Evolutionary conservation across 2,888 invertebrate genomes (phyloP).

Genomic region (Lypha dubia): DNA sequence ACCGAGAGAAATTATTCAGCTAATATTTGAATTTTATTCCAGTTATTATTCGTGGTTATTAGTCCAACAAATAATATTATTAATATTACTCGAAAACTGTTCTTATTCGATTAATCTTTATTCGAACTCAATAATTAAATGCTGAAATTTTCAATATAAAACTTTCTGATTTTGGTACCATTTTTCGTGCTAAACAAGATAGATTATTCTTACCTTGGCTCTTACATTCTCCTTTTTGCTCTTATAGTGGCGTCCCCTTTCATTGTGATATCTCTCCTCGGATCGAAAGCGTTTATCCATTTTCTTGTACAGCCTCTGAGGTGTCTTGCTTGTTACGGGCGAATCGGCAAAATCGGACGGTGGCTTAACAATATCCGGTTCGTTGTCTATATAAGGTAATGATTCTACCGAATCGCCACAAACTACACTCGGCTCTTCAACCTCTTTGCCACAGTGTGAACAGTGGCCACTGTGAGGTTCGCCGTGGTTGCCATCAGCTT

Average conservation of each 20-base stretch:
- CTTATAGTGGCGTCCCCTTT: conserved; percentile 86
- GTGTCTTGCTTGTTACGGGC: conserved; percentile 86
- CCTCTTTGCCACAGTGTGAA: conserved; percentile 92
- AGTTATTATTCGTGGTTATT: too few species aligned
- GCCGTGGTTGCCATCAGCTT: conserved; percentile 85
- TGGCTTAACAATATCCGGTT: conserved; percentile 91
- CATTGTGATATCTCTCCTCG: conserved; percentile 87
- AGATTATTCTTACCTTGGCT: conserved; percentile 86
- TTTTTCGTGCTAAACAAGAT: not conserved
- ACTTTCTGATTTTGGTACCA: not conserved
- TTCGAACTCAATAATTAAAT: too few species aligned
- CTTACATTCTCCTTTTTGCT: conserved; percentile 88
- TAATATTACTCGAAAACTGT: too few species aligned
- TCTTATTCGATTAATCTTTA: too few species aligned
- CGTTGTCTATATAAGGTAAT: conserved; percentile 83
- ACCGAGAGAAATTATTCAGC: too few species aligned
- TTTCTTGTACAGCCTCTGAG: conserved; percentile 88
- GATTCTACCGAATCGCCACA: conserved; percentile 82
- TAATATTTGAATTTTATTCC: too few species aligned
- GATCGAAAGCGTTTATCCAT: conserved; percentile 91
- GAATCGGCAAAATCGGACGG: conserved; percentile 95
- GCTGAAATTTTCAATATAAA: not conserved
- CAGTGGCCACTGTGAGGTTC: conserved; percentile 87
- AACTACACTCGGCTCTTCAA: conserved; percentile 85
- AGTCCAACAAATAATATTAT: too few species aligned